Conservation (phyloP, 2,113 vertebrate genomes). For the Phalacrocorax pelagicus region DNA sequence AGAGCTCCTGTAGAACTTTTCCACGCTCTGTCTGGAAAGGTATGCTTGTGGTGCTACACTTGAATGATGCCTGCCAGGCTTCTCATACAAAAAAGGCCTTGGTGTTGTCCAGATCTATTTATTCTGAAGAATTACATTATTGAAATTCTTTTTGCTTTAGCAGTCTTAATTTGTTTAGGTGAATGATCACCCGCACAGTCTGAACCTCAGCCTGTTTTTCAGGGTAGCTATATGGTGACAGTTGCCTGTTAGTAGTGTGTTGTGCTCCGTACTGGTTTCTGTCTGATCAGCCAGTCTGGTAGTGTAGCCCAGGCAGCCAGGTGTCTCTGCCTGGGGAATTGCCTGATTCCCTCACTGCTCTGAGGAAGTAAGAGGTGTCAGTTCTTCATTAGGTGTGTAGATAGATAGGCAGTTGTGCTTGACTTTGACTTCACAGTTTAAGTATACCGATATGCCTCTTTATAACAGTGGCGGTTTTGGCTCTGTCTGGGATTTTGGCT, state of each 20-base stretch:
- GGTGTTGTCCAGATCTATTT: background rate
- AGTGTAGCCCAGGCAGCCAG: no score
- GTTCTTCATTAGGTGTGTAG: background rate
- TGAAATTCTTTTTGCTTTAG: background rate
- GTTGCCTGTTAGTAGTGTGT: background rate
- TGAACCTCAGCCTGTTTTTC: background rate
- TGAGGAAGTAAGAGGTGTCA: background rate
- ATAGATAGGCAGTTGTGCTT: background rate
- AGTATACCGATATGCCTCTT: background rate
- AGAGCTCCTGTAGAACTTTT: no score
- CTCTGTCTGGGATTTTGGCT: background rate
- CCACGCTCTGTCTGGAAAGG: background rate
- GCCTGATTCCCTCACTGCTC: fast-evolving
- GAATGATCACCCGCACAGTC: background rate
- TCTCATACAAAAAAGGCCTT: background rate
- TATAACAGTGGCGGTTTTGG: background rate
- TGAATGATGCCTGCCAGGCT: no score
- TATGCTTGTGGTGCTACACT: fast-evolving
- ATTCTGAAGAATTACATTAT: background rate
- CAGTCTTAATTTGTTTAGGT: background rate
- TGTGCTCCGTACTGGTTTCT: background rate
- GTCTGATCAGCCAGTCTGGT: background rate
- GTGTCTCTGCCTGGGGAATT: background rate
- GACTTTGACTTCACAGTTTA: background rate
- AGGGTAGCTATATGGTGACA: fast-evolving